Base-by-base conservation (phyloP, 1,140 invertebrate genomes). In the Tachypleus tridentatus region DNA sequence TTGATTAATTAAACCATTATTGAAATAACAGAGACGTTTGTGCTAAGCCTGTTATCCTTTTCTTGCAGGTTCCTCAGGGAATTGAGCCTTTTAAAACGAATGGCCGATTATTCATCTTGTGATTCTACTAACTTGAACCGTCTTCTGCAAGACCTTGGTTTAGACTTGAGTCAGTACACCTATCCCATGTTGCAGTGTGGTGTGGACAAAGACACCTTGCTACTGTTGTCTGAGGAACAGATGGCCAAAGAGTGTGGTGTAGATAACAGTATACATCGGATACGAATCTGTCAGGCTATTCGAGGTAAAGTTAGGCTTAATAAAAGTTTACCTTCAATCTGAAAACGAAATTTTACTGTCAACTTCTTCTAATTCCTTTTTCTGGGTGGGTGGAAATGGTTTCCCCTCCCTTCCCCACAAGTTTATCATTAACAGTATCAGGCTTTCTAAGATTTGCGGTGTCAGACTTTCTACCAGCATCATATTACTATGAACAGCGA, bases 101-200 rank as follows among this genome's bases (percentile, higher is more conserved):
- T 97, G 83, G 92, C 97, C 5, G 96, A 99, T 75, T 99, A 99
- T 75, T 92, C 92, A 50, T 96, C 92, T 54, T 86, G 89, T 72
- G 97, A 99, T 74, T 84, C 88, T 3, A 87, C 89, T 0, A 91
- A 90, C 73, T 80, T 99, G 59, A 94, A 97, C 74, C 86, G 86
- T 60, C 97, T 97, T 77, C 79, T 99, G 3, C 87, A 88, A 74
- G 83, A 81, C 10, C 84, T 99, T 56, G 91, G 88, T 6, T 83
- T 86, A 5, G 94, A 98, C 74, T 95, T 96, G 76, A 88, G 89
- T 10, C 94, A 93, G 64, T 99, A 99, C 75, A 97, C 95, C 0
- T 99, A 99, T 76, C 86, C 87, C 61, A 93, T 99, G 89, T 76
- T 99, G 6, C 92, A 94, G 73, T 87, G 91, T 54, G 96, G 97